Percentiles rank a stretch among this genome's conserved stretches.
Evolutionary conservation across 2,797 vertebrate genomes (phyloP).

Genomic region (Anguilla anguilla): DNA sequence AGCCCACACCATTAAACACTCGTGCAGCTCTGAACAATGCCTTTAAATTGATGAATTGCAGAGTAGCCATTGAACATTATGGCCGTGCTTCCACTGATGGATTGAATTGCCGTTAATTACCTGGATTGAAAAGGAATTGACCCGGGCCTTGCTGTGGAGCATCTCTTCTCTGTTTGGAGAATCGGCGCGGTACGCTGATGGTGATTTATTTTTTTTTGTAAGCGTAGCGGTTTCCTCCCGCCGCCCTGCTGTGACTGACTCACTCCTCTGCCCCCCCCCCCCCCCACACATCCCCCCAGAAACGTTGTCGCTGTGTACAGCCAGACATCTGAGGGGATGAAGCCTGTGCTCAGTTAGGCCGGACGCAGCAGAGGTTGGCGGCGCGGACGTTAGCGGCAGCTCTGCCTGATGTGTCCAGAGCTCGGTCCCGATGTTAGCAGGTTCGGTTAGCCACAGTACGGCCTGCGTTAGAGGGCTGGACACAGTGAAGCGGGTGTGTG

Average conservation of each 20-base stretch:
- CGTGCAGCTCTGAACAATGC: neutral
- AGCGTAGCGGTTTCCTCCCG: neutral
- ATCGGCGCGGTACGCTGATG: neutral
- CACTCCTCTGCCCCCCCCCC: neutral
- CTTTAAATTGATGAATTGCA: neutral
- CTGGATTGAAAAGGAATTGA: neutral
- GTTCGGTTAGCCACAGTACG: neutral
- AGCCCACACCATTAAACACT: neutral
- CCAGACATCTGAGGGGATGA: neutral
- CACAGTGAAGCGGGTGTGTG: neutral
- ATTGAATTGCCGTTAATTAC: neutral
- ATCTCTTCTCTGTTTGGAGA: neutral
- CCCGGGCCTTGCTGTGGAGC: neutral
- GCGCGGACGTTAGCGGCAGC: neutral
- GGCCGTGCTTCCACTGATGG: neutral
- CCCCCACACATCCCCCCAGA: neutral
- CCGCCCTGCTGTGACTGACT: neutral
- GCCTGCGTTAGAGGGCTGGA: neutral
- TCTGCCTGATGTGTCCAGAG: neutral
- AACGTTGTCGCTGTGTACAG: neutral
- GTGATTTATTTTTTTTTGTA: neutral
- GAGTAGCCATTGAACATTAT: neutral
- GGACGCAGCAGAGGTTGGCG: neutral
- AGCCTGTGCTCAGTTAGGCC: neutral
- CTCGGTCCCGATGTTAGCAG: neutral